Base-by-base conservation (phyloP, 2,113 vertebrate genomes). In the Triplophysa dalaica region DNA sequence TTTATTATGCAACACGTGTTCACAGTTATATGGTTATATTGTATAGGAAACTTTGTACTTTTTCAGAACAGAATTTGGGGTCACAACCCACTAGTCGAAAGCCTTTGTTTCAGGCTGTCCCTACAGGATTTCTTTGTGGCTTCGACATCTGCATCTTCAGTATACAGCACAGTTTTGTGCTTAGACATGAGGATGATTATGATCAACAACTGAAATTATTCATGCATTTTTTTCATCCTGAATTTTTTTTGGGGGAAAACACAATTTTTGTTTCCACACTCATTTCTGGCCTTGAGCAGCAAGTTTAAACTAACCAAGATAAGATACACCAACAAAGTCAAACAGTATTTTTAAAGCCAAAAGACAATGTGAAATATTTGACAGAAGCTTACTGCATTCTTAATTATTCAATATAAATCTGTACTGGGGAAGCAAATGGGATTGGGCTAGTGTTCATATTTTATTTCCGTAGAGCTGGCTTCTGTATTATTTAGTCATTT, bases 401-500 rank as follows among this genome's bases (percentile, higher is more conserved):
- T 38, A 75, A 48, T 13, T 65, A 60, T 33, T 22, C 45, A 16
- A 8, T 26, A 62, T 24, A 45, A 75, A 45, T 45, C 54, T 4
- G 21, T 62, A 62, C 4, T 75, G 22, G n/a, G 19, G 7, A 50
- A 50, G 16, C 45, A 12, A 24, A 64, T 33, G 73, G 24, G 24
- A 65, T 76, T 45, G 26, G 17, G 22, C 8, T 66, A 4, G 43
- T 29, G 17, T 77, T 56, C 61, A 52, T 65, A 77, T 77, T 65
- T 54, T 52, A 65, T 54, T 62, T 77, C 9, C 26, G 45, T 38
- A 38, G 26, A 77, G 43, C 10, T 77, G 19, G 8, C 61, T 77
- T 12, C 48, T 54, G 62, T 77, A 54, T 77, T 54, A 77, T 66
- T 65, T 16, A 58, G 8, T 10, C 43, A 45, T n/a, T n/a, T 21